A percentile compares a stretch with the other conserved stretches of the same genome.
Conservation (phyloP, 2,888 invertebrate genomes). For the Smittia sp. region DNA sequence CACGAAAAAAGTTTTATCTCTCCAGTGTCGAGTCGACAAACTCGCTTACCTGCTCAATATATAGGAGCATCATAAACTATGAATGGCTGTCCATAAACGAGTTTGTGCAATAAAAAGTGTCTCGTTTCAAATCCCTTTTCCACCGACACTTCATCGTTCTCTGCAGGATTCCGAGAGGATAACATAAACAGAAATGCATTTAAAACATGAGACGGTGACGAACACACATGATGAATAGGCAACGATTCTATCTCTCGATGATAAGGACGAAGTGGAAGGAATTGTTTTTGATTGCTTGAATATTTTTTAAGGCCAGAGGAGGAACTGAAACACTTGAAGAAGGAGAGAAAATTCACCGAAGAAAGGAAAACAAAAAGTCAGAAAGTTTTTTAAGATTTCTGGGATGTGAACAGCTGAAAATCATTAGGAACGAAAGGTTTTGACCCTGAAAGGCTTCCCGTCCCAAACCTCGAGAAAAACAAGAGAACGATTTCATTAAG, state of each 20-base stretch:
- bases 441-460: too few relatives aligned
- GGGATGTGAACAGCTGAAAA: too few relatives aligned
- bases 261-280: not conserved
- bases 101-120: constrained; percentile 9
- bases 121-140: constrained; percentile 15
- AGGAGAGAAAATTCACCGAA: too few relatives aligned
- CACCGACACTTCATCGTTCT: not conserved
- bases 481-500: too few relatives aligned
- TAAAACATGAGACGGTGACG: not conserved
- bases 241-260: too few relatives aligned
- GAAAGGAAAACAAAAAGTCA: too few relatives aligned
- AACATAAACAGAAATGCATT: not conserved
- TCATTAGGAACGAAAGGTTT: too few relatives aligned
- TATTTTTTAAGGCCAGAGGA: too few relatives aligned
- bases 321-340: too few relatives aligned
- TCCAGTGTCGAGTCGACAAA: not conserved
- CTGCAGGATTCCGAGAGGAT: not conserved
- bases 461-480: too few relatives aligned
- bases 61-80: not conserved
- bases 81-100: not conserved
- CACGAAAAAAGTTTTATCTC: not conserved
- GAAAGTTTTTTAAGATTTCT: too few relatives aligned
- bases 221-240: constrained; percentile 4
- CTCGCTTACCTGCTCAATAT: not conserved
- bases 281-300: too few relatives aligned